Evolutionary conservation across 30 jellyfish, hydroid and myxozoan species (phyloP).

Genomic region (Catostylus mosaicus): DNA sequence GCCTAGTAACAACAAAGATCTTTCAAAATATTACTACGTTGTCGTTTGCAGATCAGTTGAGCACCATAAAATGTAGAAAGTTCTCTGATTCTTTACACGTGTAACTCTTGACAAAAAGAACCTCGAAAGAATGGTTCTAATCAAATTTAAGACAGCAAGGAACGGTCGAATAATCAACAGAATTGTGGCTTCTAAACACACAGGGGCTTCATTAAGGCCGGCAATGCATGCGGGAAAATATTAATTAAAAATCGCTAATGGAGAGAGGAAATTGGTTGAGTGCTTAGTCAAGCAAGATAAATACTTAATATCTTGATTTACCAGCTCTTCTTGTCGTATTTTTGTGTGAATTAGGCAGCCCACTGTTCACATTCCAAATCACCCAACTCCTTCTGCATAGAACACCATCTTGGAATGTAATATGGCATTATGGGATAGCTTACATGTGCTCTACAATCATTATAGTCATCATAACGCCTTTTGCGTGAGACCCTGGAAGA

Average conservation of each 20-base stretch:
- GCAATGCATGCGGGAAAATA: neutral
- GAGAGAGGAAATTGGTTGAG: conserved; percentile 9
- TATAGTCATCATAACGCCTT: too few species aligned
- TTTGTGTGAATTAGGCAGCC: neutral
- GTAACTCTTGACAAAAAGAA: neutral
- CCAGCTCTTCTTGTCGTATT: neutral
- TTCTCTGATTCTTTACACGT: neutral
- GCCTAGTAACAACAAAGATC: conserved; percentile 4
- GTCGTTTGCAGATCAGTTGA: neutral
- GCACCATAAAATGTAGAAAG: neutral
- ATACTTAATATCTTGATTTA: neutral
- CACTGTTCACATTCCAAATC: conserved; percentile 5
- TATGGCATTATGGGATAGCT: conserved; percentile 65
- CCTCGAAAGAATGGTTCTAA: neutral
- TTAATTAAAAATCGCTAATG: neutral
- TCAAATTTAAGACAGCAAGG: neutral
- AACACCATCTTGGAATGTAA: conserved; percentile 22
- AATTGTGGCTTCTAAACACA: conserved; percentile 24
- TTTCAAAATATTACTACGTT: neutral
- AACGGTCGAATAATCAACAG: conserved; percentile 26
- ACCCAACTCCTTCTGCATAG: conserved; percentile 54
- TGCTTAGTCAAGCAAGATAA: conserved; percentile 2
- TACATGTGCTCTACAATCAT: neutral
- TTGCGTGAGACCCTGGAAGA: too few species aligned
- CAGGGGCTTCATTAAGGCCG: conserved; percentile 3